Conservation (phyloP, 2,888 invertebrate genomes). For the Plusia festucae region DNA sequence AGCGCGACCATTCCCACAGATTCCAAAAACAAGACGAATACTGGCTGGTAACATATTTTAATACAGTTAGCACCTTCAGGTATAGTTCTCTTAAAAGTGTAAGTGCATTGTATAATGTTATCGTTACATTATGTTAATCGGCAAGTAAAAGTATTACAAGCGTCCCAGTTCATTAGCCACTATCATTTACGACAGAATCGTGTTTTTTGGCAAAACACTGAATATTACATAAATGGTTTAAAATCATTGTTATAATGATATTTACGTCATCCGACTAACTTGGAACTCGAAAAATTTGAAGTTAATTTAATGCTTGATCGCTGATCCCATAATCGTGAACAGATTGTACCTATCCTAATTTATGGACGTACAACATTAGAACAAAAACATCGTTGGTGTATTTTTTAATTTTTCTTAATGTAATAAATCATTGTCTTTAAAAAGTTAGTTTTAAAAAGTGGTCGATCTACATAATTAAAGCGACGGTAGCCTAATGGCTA, state of each 20-base stretch:
- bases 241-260: slow-evolving; percentile 12
- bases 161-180: slow-evolving; percentile 36
- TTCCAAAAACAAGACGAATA: no score
- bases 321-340: background rate
- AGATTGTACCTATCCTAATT: no score
- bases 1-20: no score
- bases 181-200: slow-evolving; percentile 31
- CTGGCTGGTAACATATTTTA: slow-evolving; percentile 6
- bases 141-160: slow-evolving; percentile 38
- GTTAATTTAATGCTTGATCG: background rate
- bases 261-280: background rate
- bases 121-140: slow-evolving; percentile 10
- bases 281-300: background rate
- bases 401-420: no score
- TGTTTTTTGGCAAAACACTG: slow-evolving; percentile 37
- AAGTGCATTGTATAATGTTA: slow-evolving; percentile 4
- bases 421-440: no score
- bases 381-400: no score
- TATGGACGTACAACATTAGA: no score
- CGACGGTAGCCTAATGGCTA: no score
- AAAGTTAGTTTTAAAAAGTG: no score
- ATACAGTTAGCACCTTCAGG: background rate
- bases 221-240: slow-evolving; percentile 24
- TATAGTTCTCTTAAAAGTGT: background rate
- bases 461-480: no score